These are phyloP conservation scores for Scomber scombrus DNA, from an alignment of 2,113 vertebrate genomes.

Conservation along the genomic window DNA sequence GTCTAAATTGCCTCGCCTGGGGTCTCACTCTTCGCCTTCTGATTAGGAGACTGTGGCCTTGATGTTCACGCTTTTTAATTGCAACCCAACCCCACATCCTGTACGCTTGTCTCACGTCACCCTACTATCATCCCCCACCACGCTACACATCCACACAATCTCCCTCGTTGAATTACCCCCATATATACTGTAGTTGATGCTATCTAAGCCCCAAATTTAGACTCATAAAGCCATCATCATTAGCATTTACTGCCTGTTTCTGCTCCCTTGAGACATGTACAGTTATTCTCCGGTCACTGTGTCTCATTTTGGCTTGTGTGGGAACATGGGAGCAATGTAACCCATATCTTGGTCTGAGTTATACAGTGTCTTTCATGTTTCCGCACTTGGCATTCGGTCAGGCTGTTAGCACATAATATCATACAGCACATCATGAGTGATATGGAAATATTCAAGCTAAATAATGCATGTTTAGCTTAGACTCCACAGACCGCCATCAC, in stretches of 20 bases:
- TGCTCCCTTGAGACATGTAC: conserved; percentile 37
- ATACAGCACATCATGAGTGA: conserved; percentile 29
- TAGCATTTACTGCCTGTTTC: conserved; percentile 55
- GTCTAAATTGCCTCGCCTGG: conserved; percentile 87
- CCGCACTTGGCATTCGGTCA: conserved; percentile 16
- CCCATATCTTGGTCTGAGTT: conserved; percentile 40
- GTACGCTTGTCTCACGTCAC: conserved; percentile 60
- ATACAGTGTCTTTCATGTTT: conserved; percentile 43
- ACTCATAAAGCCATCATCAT: conserved; percentile 58
- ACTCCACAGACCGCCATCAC: conserved; percentile 7
- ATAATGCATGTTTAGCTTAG: conserved; percentile 54
- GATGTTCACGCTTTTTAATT: conserved; percentile 87
- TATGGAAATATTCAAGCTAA: conserved; percentile 39
- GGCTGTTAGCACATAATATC: conserved; percentile 30
- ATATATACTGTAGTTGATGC: conserved; percentile 58
- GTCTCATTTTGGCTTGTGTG: conserved; percentile 26
- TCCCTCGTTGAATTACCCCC: conserved; percentile 70
- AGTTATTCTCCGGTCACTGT: conserved; percentile 52
- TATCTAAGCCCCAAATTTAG: conserved; percentile 78
- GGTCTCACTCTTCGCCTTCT: conserved; percentile 84
- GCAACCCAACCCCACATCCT: conserved; percentile 76
- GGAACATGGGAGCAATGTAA: conserved; percentile 27
- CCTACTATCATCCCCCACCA: conserved; percentile 34
- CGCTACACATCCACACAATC: conserved; percentile 50
- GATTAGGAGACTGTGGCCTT: conserved; percentile 86